Evolutionary conservation across 2,797 vertebrate species (phyloP), one percentile per base, ranked within the genome.

Genomic region (Rachycentron canadum): DNA sequence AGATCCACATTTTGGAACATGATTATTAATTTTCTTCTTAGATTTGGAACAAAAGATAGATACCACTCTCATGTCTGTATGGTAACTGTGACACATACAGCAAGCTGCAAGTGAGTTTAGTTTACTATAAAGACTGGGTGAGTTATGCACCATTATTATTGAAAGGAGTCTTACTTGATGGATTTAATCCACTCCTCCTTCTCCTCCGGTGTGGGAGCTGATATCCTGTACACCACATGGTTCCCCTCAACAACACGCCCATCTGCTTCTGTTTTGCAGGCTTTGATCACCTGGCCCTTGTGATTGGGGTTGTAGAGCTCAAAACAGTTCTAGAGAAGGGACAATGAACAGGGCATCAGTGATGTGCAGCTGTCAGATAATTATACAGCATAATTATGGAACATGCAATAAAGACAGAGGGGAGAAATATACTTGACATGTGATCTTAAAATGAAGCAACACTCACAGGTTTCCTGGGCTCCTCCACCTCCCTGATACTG

Each of bases 161-260:
- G 38, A 14, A 9, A 45, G 30, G 34, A 32, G 67, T 85, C 97
- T 95, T 94, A 99, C 98, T 97, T 98, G 89, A 99, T 99, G 60
- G 97, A 99, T 88, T 99, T 99, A 88, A 99, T 99, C 98, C 98
- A 99, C 87, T 99, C 98, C 28, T 99, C 98, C 85, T 98, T 99
- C 89, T 99, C 98, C 82, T 99, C 98, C 0, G 97, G 97, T 38
- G 98, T 98, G 0, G 98, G 98, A 0, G 98, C 98, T 0, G 97
- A 99, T 96, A 99, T 99, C 84, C 97, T 96, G 79, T 99, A 99
- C 59, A 99, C 98, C 14, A 98, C 97, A 0, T 99, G 98, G 92
- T 99, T 99, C 47, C 98, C 98, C 93, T 99, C 98, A 0, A 99
- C 98, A 81, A 99, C 98, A 0, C 98, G 93, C 0, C 98, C 98